Conservation (phyloP, 2,113 vertebrate genomes). For the Pluvialis apricaria region DNA sequence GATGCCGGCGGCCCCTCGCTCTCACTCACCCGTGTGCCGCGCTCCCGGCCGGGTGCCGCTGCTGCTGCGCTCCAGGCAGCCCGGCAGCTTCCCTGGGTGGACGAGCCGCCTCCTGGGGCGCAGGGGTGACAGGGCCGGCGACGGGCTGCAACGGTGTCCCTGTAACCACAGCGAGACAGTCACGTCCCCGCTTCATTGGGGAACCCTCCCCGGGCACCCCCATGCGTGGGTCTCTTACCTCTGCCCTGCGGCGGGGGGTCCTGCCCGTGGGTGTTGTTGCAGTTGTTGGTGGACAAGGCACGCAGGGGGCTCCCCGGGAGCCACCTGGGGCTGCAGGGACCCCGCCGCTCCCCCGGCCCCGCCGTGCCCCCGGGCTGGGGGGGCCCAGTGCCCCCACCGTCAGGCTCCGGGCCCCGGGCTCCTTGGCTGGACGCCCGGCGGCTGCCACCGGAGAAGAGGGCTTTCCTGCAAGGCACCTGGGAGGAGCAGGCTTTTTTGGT, state of each 20-base stretch:
- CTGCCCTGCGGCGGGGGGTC: not conserved
- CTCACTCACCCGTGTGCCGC: not conserved
- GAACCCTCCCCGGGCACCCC: accelerated
- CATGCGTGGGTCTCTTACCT: not conserved
- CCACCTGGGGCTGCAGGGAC: not conserved
- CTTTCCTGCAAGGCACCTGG: constrained; percentile 53
- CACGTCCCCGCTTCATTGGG: accelerated
- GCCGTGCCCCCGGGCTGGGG: not conserved
- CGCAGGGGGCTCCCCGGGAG: not conserved
- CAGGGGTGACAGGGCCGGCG: no score
- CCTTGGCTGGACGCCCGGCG: not conserved
- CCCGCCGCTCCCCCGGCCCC: not conserved
- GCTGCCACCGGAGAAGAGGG: not conserved
- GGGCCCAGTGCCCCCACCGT: accelerated
- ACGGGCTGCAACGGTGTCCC: not conserved
- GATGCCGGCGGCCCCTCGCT: accelerated
- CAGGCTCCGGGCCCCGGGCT: not conserved
- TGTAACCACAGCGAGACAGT: not conserved
- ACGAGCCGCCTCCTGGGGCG: not conserved
- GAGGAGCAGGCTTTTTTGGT: constrained; percentile 50
- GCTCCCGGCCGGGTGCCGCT: accelerated
- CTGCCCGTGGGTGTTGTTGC: not conserved
- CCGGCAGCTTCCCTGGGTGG: not conserved
- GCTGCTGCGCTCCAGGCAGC: accelerated
- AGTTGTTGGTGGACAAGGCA: constrained; percentile 38